Conservation (phyloP, 2,113 vertebrate species). For the Rhabdornis inornatus region DNA sequence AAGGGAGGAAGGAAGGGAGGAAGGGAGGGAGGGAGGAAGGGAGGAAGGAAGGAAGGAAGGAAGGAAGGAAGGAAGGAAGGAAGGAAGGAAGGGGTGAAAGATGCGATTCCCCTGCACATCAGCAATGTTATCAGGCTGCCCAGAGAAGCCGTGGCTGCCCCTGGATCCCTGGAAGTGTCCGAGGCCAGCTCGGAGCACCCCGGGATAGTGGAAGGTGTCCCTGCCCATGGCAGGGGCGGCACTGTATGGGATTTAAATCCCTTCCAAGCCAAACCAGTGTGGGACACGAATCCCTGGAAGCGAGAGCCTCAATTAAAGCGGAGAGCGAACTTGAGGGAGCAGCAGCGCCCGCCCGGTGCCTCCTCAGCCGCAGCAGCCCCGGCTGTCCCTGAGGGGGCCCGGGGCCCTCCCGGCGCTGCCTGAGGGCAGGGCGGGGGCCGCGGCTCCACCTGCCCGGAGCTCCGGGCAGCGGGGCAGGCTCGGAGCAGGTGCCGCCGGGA, state of each 20-base stretch:
- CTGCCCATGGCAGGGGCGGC: too few relatives aligned
- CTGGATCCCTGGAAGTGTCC: not conserved
- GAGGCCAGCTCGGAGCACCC: not conserved
- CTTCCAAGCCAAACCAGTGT: not conserved
- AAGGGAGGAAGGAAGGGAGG: not conserved
- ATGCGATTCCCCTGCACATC: not conserved
- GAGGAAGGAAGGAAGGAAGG: not conserved
- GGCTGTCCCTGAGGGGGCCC: not conserved
- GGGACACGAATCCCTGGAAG: not conserved
- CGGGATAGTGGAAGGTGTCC: not conserved
- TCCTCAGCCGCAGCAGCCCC: not conserved
- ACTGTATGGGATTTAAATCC: too few relatives aligned
- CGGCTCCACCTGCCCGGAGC: not conserved
- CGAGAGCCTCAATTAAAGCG: accelerated
- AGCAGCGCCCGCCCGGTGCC: not conserved
- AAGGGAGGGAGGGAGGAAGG: not conserved
- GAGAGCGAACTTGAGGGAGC: not conserved
- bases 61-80: not conserved
- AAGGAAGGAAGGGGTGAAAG: not conserved
- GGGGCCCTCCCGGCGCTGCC: not conserved
- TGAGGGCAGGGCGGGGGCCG: not conserved
- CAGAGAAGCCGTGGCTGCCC: not conserved
- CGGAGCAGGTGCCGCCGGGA: not conserved
- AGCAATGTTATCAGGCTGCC: accelerated
- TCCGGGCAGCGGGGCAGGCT: not conserved